phyloP scores from a whole-genome alignment of 2,888 invertebrate species.

The Tiliacea aurago region DNA sequence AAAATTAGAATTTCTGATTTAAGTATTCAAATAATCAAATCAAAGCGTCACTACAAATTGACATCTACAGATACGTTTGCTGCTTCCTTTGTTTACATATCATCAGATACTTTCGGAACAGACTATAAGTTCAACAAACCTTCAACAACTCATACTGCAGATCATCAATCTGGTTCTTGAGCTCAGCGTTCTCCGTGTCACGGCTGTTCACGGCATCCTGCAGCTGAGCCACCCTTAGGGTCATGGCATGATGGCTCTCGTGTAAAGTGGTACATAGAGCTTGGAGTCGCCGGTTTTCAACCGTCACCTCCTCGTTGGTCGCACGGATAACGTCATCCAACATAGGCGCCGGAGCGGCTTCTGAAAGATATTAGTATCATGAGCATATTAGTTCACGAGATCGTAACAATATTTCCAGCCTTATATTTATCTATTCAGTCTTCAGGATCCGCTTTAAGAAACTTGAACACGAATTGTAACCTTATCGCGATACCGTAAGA shows the following conservation, averaged over 20 bases:
- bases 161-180: conserved; percentile 99
- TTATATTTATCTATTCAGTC: background rate
- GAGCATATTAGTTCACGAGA: background rate
- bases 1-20: background rate
- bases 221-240: conserved; percentile 96
- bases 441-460: background rate
- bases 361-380: conserved; percentile 40
- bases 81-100: background rate
- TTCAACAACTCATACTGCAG: conserved; percentile 97
- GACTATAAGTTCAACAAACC: conserved; percentile 76
- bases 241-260: conserved; percentile 98
- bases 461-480: background rate
- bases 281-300: conserved; percentile 97
- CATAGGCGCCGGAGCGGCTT: conserved; percentile 92
- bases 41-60: background rate
- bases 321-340: conserved; percentile 96
- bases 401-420: background rate
- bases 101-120: background rate
- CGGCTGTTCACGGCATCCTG: conserved; percentile 97
- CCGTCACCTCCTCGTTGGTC: conserved; percentile 96
- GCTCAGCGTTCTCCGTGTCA: conserved; percentile 98
- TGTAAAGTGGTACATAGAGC: conserved; percentile 97
- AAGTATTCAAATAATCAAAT: background rate
- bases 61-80: background rate
- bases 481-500: background rate